Base-by-base conservation (phyloP, 2,797 vertebrate genomes). In the Rhabdophis nuchalis region DNA sequence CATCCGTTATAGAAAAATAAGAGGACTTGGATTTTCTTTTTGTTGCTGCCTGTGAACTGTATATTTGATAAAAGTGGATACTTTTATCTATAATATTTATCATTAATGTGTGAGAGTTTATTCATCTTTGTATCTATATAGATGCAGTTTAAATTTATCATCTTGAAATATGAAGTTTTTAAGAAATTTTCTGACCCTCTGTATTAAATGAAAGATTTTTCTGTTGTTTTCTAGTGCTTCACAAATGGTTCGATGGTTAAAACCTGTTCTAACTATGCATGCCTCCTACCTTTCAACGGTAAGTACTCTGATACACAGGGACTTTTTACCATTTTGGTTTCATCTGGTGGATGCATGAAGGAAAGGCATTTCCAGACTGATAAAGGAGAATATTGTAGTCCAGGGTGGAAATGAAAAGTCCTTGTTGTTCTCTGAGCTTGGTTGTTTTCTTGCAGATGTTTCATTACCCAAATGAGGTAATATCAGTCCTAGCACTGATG, bases 281-380 rank as follows among this genome's bases (percentile, higher is more conserved):
- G 98, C 98, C 20, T 99, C 99, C 14, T 99, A 99, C 95, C 97
- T 99, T 89, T 98, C 99, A 93, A 99, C 99, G 88, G 99, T 99
- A 97, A 98, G 99, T 98, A 77, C 61, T 60, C 53, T 91, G 57
- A 89, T 41, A 52, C 0, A 36, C 0, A 4, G 64, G 82, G 32
- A 9, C n/a, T 91, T 46, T 85, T 41, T 86, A 72, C 61, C 23
- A 4, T 32, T 54, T 58, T 57, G 54, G 50, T 29, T 56, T 23
- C 18, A 72, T 90, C 3, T 12, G 2, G 3, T 85, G 16, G 53
- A 46, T 57, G 56, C 54, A 41, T n/a, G 53, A 27, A 27, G 16
- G 7, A 23, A 89, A 90, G 68, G 13, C 32, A 90, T 20, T 56
- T 56, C 12, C 23, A 82, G 32, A 53, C 53, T 72, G 18, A 36